Evolutionary conservation across 2,113 vertebrate genomes (phyloP).

Genomic region (Silurus glanis): DNA sequence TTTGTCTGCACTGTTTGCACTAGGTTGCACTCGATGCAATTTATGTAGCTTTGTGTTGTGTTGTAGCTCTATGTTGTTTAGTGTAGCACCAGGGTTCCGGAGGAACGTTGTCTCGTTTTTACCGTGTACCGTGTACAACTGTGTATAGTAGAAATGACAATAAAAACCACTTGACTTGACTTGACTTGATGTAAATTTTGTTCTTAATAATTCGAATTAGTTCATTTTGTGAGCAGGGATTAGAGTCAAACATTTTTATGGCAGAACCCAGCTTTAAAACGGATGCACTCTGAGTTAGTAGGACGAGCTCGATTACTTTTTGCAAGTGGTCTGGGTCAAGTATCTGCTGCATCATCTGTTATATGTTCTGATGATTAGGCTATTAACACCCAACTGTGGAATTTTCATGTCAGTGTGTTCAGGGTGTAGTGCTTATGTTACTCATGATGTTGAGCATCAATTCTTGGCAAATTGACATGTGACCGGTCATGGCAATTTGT

Average conservation of each 20-base stretch:
- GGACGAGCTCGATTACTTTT: background rate
- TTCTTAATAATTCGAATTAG: slow-evolving; percentile 5
- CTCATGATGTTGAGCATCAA: background rate
- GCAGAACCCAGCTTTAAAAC: background rate
- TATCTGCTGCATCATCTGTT: background rate
- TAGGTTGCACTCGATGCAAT: too few relatives aligned
- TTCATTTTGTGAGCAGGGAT: background rate
- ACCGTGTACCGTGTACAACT: too few relatives aligned
- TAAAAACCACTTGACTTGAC: too few relatives aligned
- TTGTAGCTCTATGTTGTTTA: too few relatives aligned
- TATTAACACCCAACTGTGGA: background rate
- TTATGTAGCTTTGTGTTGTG: too few relatives aligned
- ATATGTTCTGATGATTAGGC: background rate
- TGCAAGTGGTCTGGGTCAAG: background rate
- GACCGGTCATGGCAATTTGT: background rate
- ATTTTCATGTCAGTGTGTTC: background rate
- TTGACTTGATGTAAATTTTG: background rate
- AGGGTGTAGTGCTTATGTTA: background rate
- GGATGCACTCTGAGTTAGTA: background rate
- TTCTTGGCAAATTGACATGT: background rate
- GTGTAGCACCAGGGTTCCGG: too few relatives aligned
- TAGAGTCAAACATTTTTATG: background rate
- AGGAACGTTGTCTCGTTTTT: too few relatives aligned
- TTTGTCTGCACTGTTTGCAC: too few relatives aligned
- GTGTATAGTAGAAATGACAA: too few relatives aligned